These are phyloP conservation scores for Rhabditophanes sp. DNA, from an alignment of 2,888 invertebrate species.

Conservation along the genomic window DNA sequence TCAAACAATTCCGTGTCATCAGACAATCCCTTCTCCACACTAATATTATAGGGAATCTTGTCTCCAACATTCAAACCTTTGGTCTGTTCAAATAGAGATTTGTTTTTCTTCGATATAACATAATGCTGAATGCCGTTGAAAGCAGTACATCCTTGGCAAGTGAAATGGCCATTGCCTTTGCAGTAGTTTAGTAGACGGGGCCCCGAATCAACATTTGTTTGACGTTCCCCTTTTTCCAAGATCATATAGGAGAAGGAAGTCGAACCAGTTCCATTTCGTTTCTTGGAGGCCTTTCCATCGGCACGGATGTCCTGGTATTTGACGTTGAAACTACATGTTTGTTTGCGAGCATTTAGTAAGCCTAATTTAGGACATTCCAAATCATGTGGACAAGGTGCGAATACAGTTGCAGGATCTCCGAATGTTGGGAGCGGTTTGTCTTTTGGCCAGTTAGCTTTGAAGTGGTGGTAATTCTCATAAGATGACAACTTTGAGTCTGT, in stretches of 20 bases:
- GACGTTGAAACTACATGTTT: constrained; percentile 21
- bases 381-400: constrained; percentile 64
- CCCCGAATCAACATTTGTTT: constrained; percentile 3
- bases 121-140: constrained; percentile 32
- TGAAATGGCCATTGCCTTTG: constrained; percentile 21
- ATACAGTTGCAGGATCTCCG: constrained; percentile 29
- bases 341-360: constrained; percentile 8
- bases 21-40: no score
- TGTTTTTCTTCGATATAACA: no score
- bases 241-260: constrained; percentile 66
- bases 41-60: no score
- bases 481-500: not conserved
- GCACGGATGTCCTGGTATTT: constrained; percentile 26
- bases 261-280: constrained; percentile 45
- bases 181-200: constrained; percentile 11
- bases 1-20: no score
- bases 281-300: constrained; percentile 22
- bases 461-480: constrained; percentile 1
- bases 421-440: constrained; percentile 24
- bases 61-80: no score
- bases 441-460: constrained; percentile 12
- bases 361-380: constrained; percentile 56
- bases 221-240: constrained; percentile 56
- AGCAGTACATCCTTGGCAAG: constrained; percentile 29
- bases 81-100: no score